Base-by-base conservation (phyloP, 1,140 invertebrate genomes). In the Neotoxoptera formosana region DNA sequence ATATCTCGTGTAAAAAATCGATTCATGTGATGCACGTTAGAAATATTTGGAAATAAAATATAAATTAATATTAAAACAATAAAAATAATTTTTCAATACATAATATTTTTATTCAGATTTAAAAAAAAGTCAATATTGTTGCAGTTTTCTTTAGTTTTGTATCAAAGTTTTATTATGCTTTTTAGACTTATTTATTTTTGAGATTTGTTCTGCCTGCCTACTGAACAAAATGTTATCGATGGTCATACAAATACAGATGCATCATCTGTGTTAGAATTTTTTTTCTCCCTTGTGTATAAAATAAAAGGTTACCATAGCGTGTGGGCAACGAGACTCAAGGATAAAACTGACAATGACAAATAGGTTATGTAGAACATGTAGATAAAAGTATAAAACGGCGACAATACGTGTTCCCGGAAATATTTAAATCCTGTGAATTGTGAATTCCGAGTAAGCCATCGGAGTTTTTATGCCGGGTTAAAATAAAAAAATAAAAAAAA, bases 331-430 rank as follows among this genome's bases (percentile, higher is more conserved):
- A 76, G 30, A 76, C 4, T 76, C n/a, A 76, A 76, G 60, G 14
- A 76, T n/a, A n/a, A n/a, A n/a, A 76, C 60, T 76, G 60, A 76
- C 60, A 76, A 76, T 76, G 60, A 76, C 30, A 76, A 76, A 76
- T 76, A 67, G 30, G 60, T 76, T 76, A 34, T 76, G 60, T 20
- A n/a, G 60, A 76, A n/a, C 60, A 67, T 76, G 60, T 34, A 76
- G 60, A 76, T 76, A 76, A 76, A 67, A 76, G 60, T 76, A n/a
- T 76, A n/a, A 76, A n/a, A 67, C 60, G 30, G n/a, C 60, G 9
- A 67, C 23, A 60, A 60, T n/a, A 14, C 60, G n/a, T 76, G 60
- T 76, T 76, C n/a, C 14, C 2, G 6, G n/a, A 30, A 76, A 76
- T n/a, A 76, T 76, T 76, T 76, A 76, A 76, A 76, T 76, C 60